phyloP scores from a whole-genome alignment of 1,140 invertebrate genomes.

The Dendroctonus valens region DNA sequence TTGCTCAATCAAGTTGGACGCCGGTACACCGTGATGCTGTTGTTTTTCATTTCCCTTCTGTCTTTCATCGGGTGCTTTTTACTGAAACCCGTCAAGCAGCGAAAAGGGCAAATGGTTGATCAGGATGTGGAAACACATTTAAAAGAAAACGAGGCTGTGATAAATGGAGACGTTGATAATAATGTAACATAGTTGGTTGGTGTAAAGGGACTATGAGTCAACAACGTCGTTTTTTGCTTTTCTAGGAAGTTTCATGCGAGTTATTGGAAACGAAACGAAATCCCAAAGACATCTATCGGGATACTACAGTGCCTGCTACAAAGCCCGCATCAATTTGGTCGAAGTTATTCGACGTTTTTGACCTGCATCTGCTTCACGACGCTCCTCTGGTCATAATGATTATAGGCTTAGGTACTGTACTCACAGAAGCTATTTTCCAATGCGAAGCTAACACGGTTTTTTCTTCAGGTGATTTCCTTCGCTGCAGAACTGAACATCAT shows the following conservation, averaged over 20 bases:
- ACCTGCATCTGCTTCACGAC: constrained; percentile 52
- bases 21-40: constrained; percentile 48
- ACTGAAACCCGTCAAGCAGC: constrained; percentile 34
- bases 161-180: no score
- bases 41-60: constrained; percentile 49
- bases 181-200: no score
- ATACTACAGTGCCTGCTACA: constrained; percentile 32
- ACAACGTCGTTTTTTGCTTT: no score
- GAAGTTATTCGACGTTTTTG: constrained; percentile 48
- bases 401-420: constrained; percentile 45
- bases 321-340: constrained; percentile 19
- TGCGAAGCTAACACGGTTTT: background rate
- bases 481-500: constrained; percentile 52
- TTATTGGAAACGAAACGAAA: background rate
- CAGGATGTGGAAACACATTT: no score
- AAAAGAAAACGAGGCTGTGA: no score
- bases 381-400: constrained; percentile 50
- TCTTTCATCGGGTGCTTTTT: constrained; percentile 42
- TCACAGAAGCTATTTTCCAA: background rate
- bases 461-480: constrained; percentile 47
- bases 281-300: constrained; percentile 30
- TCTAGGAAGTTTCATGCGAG: no score
- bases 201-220: no score
- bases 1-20: constrained; percentile 40
- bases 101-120: no score